Evolutionary conservation across 2,113 vertebrate species (phyloP), one percentile per base, ranked within the genome.

Genomic region (Corythornis vintsioides): DNA sequence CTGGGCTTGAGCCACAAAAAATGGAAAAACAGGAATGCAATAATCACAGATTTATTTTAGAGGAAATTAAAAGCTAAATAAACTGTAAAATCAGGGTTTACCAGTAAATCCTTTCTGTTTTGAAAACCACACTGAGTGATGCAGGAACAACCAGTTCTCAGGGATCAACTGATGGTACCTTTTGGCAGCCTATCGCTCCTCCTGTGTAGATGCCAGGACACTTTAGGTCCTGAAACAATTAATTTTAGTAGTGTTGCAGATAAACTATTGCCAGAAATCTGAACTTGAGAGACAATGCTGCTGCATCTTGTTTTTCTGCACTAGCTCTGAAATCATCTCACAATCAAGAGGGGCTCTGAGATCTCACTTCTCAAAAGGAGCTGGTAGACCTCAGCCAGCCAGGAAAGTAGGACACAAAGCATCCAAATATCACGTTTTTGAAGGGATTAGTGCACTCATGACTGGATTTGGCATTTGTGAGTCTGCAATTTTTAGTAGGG

Each of bases 191-290:
- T 20, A 43, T 91, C 31, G 26, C 31, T 84, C 38, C 13, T 64
- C 61, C 74, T 79, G 20, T 5, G 45, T 33, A 19, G 55, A 22
- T 61, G 80, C 89, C 88, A 86, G 74, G 74, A 79, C 40, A 69
- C 29, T 90, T 25, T 19, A 69, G 48, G 45, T 64, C 86, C 67
- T 61, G 83, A 73, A 95, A 94, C 57, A 83, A 97, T 96, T 93
- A 87, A 89, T 94, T 94, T 92, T 22, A 95, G 45, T 40, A 89
- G 45, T 25, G 59, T 53, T 69, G 76, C 70, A 82, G 50, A 47
- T 20, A 82, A 94, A 29, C 25, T 50, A 31, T 4, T 85, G 83
- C 89, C 91, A 94, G 28, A n/a, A 82, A 81, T 69, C 45, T 86
- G 47, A 90, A 72, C 59, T 38, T 86, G 38, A 76, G 56, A 72